Evolutionary conservation across 1,140 invertebrate species (phyloP).

Genomic region (Neotoxoptera formosana): DNA sequence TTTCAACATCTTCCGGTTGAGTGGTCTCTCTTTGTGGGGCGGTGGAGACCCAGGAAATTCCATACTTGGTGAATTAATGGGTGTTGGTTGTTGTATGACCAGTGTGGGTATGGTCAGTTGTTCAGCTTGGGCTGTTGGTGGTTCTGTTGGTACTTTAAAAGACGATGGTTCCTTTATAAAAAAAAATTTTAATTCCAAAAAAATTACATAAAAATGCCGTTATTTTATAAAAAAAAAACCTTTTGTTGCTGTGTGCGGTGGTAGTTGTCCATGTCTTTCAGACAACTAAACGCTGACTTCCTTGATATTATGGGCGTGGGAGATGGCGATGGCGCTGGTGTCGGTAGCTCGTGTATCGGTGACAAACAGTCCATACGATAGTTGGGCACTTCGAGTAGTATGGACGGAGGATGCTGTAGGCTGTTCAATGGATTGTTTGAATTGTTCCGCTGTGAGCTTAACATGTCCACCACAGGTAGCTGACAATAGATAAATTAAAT

Average conservation of each 20-base stretch:
- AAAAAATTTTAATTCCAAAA: not conserved
- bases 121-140: slow-evolving; percentile 65
- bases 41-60: slow-evolving; percentile 70
- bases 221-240: not conserved
- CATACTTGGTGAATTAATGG: slow-evolving; percentile 46
- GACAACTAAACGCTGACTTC: not conserved
- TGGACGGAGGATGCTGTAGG: slow-evolving; percentile 72
- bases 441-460: slow-evolving; percentile 69
- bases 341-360: slow-evolving; percentile 76
- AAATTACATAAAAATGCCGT: not conserved
- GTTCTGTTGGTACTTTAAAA: slow-evolving; percentile 65
- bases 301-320: slow-evolving; percentile 71
- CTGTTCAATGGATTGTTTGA: slow-evolving; percentile 66
- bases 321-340: slow-evolving; percentile 72
- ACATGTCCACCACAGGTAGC: slow-evolving; percentile 72
- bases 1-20: not conserved
- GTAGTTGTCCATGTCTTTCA: not conserved
- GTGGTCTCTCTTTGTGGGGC: slow-evolving; percentile 64
- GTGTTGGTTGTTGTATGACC: slow-evolving; percentile 36
- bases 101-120: slow-evolving; percentile 59
- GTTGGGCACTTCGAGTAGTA: slow-evolving; percentile 76
- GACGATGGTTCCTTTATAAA: not conserved
- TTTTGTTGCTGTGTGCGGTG: not conserved
- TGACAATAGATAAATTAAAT: slow-evolving; percentile 61
- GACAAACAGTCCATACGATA: slow-evolving; percentile 78